Base-by-base conservation (phyloP, 2,888 invertebrate genomes). In the Xanthorhoe designata region DNA sequence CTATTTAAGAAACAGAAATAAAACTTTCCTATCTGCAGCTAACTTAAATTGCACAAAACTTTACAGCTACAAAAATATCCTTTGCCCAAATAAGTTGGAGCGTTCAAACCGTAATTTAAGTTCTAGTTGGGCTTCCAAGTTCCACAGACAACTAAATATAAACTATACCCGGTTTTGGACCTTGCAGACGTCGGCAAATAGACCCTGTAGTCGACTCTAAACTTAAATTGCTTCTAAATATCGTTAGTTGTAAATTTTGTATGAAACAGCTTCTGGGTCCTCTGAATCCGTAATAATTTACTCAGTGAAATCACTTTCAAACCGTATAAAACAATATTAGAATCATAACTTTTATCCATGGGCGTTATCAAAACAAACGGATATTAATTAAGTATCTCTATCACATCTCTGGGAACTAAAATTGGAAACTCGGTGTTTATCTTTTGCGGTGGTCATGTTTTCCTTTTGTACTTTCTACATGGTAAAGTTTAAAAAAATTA, bases 71-170 rank as follows among this genome's bases (percentile, higher is more conserved):
- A 56, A 32, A 59, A 63, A 51, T 63, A 55, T 45, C 32, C 15
- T 24, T 55, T 53, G 3, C 8, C 18, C 35, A 59, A 32, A 24
- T 61, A 42, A 51, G 45, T 57, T 54, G 29, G 35, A 13, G 29
- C 61, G 19, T 49, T 38, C 47, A 53, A 17, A 51, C 51, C 53
- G 50, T 58, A 58, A 61, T 68, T 64, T 59, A 51, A 68, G 57
- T 68, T 61, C 45, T 19, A 47, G 45, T 60, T 29, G 32, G 29
- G 51, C 65, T 60, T 24, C 56, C 10, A 51, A 66, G 50, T 50
- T 62, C 24, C 32, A 18, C 64, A 53, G 47, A 49, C 58, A 45
- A 52, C 60, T 58, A 47, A 55, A 63, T 64, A 62, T 59, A 61
- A 38, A 61, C 58, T 54, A 59, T 32, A 17, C 18, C 19, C 63